These are phyloP conservation scores for Macrochelys suwanniensis DNA, from an alignment of 2,797 vertebrate genomes.

Conservation along the genomic window DNA sequence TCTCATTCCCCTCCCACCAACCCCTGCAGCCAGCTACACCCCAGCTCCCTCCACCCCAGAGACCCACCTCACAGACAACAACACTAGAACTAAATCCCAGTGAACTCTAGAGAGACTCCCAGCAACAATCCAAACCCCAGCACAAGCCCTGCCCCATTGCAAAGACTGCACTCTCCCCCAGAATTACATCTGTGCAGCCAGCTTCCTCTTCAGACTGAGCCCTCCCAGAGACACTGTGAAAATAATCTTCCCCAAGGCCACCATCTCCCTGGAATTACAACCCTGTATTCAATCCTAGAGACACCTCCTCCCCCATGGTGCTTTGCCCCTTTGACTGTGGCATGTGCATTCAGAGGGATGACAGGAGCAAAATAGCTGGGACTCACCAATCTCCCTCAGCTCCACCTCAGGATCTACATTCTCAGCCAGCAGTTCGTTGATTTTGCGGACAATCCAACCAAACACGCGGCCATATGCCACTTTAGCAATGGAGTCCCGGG, in stretches of 20 bases:
- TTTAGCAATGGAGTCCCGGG: slow-evolving; percentile 85
- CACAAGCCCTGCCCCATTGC: neutral
- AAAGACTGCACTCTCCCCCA: neutral
- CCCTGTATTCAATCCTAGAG: accelerated
- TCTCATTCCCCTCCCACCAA: neutral
- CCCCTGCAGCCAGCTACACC: neutral
- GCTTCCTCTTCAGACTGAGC: neutral
- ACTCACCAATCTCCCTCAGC: slow-evolving; percentile 83
- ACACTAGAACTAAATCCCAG: neutral
- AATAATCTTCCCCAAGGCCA: neutral
- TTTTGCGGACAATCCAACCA: slow-evolving; percentile 85
- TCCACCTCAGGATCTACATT: slow-evolving; percentile 72
- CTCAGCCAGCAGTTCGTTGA: slow-evolving; percentile 82
- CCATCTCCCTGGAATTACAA: neutral
- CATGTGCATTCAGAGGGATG: neutral
- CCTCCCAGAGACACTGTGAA: neutral
- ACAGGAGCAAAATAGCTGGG: neutral
- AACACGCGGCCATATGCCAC: slow-evolving; percentile 83
- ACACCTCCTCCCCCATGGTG: neutral
- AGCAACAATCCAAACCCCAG: neutral
- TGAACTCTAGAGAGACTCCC: neutral
- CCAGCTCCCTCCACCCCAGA: neutral
- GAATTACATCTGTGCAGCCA: neutral
- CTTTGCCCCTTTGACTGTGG: accelerated
- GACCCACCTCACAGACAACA: neutral